Base-by-base conservation (phyloP, 2,113 vertebrate species). In the Melanocharis versteri region DNA sequence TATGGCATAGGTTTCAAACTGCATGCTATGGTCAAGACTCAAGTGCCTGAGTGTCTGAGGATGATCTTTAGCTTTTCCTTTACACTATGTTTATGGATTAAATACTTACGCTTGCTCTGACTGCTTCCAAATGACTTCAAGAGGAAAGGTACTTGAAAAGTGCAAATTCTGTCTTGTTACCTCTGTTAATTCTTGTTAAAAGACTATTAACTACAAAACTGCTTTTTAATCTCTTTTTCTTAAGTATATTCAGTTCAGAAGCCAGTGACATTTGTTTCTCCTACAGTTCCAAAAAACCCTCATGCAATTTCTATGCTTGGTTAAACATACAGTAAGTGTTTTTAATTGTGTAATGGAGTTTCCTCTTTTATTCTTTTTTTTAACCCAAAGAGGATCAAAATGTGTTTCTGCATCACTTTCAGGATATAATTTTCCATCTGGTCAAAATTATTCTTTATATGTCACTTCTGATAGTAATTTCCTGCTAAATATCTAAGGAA, bases 191-290 rank as follows among this genome's bases (percentile, higher is more conserved):
- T 75, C 30, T 73, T 5, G 2, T 51, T 21, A 53, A 61, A 57
- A 82, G 7, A 5, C 12, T 73, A 2, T 37, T 54, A 64, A 42
- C 14, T 85, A 16, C 3, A 2, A 50, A 75, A 39, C 18, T 92
- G 9, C 13, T 37, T 72, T 31, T 68, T 6, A 42, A 15, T 33
- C 3, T 60, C 8, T 44, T 45, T 91, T 62, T 82, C 8, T 6
- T n/a, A 24, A 45, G 13, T 23, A 12, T 39, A 7, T 71, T 56
- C 26, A 33, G 11, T 87, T 78, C 11, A 44, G 44, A 76, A 83
- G 16, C 19, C 5, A 39, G 28, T 10, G 13, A 4, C 3, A 4
- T 11, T 48, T 0, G 0, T 64, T 83, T 81, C 13, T 77, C 3
- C 26, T n/a, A 26, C 2, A 70, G 23, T 82, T 71, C 35, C 18